Conservation (phyloP, 2,888 invertebrate genomes). For the Hyppa rectilinea region DNA sequence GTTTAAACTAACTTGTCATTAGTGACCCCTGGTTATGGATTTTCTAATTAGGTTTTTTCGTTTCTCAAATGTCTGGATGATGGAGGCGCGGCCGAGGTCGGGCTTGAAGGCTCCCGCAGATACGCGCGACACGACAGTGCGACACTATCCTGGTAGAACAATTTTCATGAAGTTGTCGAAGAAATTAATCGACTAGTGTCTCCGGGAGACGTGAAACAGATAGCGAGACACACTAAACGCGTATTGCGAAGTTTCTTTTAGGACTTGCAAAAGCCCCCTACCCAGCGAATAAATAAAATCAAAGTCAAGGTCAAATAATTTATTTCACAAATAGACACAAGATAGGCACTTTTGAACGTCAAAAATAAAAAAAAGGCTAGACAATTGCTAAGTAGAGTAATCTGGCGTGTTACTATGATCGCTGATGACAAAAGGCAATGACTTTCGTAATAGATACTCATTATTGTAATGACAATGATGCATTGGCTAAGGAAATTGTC, state of each 20-base stretch:
- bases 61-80: background rate
- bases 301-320: too few species aligned
- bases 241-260: background rate
- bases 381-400: background rate
- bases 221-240: background rate
- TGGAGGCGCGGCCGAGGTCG: background rate
- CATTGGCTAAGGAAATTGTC: too few species aligned
- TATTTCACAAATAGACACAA: too few species aligned
- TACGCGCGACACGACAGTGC: too few species aligned
- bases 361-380: background rate
- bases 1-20: conserved; percentile 17
- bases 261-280: background rate
- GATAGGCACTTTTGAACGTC: too few species aligned
- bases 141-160: too few species aligned
- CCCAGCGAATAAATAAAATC: background rate
- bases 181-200: too few species aligned
- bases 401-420: background rate
- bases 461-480: background rate
- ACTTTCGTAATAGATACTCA: background rate
- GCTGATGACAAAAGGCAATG: background rate
- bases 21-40: conserved; percentile 6
- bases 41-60: background rate
- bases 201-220: too few species aligned
- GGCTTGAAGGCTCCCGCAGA: too few species aligned
- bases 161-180: too few species aligned